These are phyloP conservation scores for Dasyornis broadbenti DNA, from an alignment of 2,113 vertebrate species.

Conservation along the genomic window DNA sequence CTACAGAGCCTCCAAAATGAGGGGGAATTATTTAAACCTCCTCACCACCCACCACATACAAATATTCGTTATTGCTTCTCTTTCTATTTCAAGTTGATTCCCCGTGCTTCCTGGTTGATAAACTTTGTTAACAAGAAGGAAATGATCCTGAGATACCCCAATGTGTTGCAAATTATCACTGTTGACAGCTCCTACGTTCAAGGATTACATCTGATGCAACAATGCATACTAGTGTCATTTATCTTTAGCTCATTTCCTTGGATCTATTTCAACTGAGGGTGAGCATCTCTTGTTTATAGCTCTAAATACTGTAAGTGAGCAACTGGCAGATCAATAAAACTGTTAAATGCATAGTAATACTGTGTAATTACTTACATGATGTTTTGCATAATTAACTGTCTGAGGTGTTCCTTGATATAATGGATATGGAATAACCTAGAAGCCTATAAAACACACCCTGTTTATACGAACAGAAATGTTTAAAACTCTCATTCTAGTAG, in stretches of 20 bases:
- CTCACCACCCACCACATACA: not conserved
- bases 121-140: conserved; percentile 51
- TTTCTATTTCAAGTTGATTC: conserved; percentile 10
- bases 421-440: conserved; percentile 58
- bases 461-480: conserved; percentile 50
- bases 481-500: conserved; percentile 63
- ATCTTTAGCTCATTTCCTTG: conserved; percentile 73
- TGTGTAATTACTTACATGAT: conserved; percentile 73
- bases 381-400: conserved; percentile 78
- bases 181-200: conserved; percentile 43
- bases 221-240: conserved; percentile 53
- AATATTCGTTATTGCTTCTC: not conserved
- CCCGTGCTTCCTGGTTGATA: conserved; percentile 44
- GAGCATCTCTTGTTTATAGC: conserved; percentile 70
- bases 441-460: conserved; percentile 66
- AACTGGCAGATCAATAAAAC: conserved; percentile 76
- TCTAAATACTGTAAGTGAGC: conserved; percentile 67
- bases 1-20: not conserved
- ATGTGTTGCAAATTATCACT: conserved; percentile 32
- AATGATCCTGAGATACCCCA: conserved; percentile 35
- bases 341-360: conserved; percentile 76
- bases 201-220: conserved; percentile 64
- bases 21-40: not conserved
- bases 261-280: conserved; percentile 60
- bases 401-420: conserved; percentile 66